Evolutionary conservation across 2,888 invertebrate genomes (phyloP).

Genomic region (Drosophila nigricruria): DNA sequence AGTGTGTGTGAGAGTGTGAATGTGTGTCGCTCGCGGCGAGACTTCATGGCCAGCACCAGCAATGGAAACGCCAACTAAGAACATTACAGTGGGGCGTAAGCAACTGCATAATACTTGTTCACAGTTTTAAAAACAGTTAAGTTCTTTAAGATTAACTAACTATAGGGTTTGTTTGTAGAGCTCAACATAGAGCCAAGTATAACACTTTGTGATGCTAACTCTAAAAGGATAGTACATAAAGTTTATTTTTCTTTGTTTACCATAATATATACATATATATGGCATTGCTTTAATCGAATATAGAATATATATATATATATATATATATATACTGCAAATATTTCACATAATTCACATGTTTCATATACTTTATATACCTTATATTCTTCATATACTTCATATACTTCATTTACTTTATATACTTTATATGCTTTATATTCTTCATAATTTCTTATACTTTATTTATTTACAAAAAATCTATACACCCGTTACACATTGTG

Average conservation of each 20-base stretch:
- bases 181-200: neutral
- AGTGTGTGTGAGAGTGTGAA: conserved; percentile 16
- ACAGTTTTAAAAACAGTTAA: neutral
- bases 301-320: too few relatives aligned
- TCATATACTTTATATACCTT: too few relatives aligned
- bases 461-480: too few relatives aligned
- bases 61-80: neutral
- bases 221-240: neutral
- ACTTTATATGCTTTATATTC: too few relatives aligned
- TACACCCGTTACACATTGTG: neutral
- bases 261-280: too few relatives aligned
- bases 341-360: too few relatives aligned
- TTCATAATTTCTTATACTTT: too few relatives aligned
- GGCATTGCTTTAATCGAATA: too few relatives aligned
- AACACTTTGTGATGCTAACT: neutral
- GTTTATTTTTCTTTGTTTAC: too few relatives aligned
- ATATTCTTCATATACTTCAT: too few relatives aligned
- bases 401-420: too few relatives aligned
- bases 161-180: neutral
- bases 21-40: conserved; percentile 30
- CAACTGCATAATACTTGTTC: neutral
- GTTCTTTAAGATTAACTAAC: neutral
- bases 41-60: conserved; percentile 43
- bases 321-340: too few relatives aligned
- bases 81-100: neutral